Conservation (phyloP, 2,888 invertebrate species). For the Athalia rosae region DNA sequence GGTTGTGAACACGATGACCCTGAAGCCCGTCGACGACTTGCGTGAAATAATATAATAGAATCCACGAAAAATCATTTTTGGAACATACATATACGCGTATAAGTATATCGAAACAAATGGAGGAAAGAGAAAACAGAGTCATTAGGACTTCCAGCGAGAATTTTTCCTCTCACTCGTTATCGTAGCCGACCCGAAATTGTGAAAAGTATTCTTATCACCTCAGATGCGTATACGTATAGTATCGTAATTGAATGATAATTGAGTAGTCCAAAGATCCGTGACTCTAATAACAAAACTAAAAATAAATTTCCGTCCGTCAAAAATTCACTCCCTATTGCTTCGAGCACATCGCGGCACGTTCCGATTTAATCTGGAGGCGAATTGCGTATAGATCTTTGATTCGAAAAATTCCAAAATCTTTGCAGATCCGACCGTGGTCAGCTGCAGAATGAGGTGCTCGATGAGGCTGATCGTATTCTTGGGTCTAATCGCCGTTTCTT, state of each 20-base stretch:
- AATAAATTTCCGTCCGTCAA: background rate
- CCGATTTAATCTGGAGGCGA: background rate
- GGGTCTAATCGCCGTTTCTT: constrained; percentile 71
- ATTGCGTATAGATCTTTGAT: background rate
- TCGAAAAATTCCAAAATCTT: background rate
- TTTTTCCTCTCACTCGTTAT: background rate
- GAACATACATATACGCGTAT: background rate
- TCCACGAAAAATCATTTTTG: background rate
- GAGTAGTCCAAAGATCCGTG: background rate
- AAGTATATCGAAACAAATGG: background rate
- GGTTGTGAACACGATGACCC: too few relatives aligned
- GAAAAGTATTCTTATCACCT: background rate
- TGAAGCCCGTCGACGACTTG: background rate
- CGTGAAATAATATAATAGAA: background rate
- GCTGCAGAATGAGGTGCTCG: background rate
- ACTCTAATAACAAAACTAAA: background rate
- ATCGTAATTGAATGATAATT: background rate
- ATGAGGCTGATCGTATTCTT: constrained; percentile 67
- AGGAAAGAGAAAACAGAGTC: background rate
- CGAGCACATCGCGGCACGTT: too few relatives aligned
- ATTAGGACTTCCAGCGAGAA: constrained; percentile 2
- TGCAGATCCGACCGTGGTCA: background rate
- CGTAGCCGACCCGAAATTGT: background rate
- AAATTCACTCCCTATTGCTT: background rate
- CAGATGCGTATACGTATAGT: background rate